Conservation (phyloP, 23 tunicate species). For the Oikopleura dioica region DNA sequence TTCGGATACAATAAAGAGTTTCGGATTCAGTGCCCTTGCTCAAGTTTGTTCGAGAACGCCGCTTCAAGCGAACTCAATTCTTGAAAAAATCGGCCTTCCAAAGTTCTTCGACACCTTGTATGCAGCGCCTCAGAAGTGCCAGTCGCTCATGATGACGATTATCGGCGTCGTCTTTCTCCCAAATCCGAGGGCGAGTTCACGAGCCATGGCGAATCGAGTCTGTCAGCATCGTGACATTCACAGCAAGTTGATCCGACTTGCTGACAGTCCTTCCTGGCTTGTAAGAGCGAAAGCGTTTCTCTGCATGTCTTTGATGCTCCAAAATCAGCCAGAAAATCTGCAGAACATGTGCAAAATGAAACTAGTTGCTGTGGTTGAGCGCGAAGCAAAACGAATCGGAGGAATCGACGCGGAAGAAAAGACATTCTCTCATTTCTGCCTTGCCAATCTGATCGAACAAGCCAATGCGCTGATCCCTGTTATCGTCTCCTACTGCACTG, state of each 20-base stretch:
- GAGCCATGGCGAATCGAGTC: constrained; percentile 3
- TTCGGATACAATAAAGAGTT: not conserved
- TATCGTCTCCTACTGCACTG: not conserved
- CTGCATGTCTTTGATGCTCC: not conserved
- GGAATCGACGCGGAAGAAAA: not conserved
- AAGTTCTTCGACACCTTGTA: not conserved
- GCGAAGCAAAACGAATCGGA: constrained; percentile 5
- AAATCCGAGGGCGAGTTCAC: not conserved
- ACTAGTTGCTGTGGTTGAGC: not conserved
- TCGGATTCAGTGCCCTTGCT: not conserved
- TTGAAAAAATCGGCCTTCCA: not conserved
- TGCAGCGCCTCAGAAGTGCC: not conserved
- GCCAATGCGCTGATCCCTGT: not conserved
- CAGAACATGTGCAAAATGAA: not conserved
- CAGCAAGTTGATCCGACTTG: not conserved
- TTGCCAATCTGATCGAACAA: not conserved
- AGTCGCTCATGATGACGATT: not conserved
- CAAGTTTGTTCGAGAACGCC: not conserved
- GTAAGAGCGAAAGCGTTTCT: constrained; percentile 7
- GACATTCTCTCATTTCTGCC: not conserved
- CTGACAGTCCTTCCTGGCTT: not conserved
- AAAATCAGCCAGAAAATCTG: not conserved
- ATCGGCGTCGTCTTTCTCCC: constrained; percentile 9
- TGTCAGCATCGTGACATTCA: constrained; percentile 11
- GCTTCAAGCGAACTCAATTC: not conserved